These are phyloP conservation scores for Aradophagus sp. DNA, from an alignment of 1,140 invertebrate species.

Conservation along the genomic window DNA sequence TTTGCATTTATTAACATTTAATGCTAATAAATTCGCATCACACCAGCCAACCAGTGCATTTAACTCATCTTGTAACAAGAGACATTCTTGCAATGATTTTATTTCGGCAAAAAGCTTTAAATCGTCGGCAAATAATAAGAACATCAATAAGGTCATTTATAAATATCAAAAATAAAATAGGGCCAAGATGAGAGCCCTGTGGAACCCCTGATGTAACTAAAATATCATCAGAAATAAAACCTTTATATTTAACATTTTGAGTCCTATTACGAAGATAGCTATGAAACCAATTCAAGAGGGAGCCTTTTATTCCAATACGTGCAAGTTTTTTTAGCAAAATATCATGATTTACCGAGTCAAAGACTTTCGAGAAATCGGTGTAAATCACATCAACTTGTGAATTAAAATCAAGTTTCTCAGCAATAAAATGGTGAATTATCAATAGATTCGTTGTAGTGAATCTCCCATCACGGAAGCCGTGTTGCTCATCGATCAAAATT, in stretches of 20 bases:
- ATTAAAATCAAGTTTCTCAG: constrained; percentile 1
- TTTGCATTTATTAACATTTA: not conserved
- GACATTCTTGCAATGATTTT: not conserved
- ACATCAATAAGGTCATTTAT: not conserved
- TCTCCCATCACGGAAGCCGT: not conserved
- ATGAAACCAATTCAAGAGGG: not conserved
- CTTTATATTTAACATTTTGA: constrained; percentile 1
- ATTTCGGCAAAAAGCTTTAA: not conserved
- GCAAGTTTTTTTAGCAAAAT: no score
- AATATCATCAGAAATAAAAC: not conserved
- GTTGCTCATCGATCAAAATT: not conserved
- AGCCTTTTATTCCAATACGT: not conserved
- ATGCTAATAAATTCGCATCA: not conserved
- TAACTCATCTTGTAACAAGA: not conserved
- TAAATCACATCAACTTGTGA: not conserved
- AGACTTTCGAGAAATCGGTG: not conserved
- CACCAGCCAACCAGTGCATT: not conserved
- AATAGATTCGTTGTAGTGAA: not conserved
- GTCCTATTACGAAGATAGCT: not conserved
- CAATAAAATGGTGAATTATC: not conserved
- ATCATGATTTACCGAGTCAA: no score
- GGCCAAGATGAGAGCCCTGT: not conserved
- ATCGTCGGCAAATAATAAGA: constrained; percentile 1
- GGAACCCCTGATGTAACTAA: no score
- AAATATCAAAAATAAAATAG: not conserved